Conservation (phyloP, 2,888 invertebrate species). For the Pheosia gnoma region DNA sequence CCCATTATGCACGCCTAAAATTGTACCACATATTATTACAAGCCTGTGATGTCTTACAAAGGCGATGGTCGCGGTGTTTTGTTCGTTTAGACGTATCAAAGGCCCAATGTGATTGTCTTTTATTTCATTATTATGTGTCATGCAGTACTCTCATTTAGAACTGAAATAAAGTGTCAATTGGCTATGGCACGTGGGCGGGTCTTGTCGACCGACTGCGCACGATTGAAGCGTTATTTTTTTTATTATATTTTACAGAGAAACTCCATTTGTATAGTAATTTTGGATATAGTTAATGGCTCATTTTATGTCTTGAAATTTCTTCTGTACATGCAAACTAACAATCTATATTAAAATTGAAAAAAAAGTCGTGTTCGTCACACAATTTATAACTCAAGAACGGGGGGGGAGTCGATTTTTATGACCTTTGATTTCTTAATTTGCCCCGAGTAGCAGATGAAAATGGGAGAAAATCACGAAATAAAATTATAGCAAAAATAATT, state of each 20-base stretch:
- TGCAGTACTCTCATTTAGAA: slow-evolving; percentile 26
- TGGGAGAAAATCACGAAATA: too few relatives aligned
- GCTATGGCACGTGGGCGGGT: slow-evolving; percentile 40
- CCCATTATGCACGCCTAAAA: slow-evolving; percentile 22
- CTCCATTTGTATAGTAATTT: slow-evolving; percentile 14
- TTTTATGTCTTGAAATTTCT: neutral
- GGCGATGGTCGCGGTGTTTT: slow-evolving; percentile 42
- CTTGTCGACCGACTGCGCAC: slow-evolving; percentile 16
- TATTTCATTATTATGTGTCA: slow-evolving; percentile 50
- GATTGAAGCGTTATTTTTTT: slow-evolving; percentile 23
- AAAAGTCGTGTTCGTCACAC: too few relatives aligned
- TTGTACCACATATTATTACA: slow-evolving; percentile 29
- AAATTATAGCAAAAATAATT: too few relatives aligned
- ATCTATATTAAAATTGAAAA: neutral
- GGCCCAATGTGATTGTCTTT: slow-evolving; percentile 36
- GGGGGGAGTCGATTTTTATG: too few relatives aligned
- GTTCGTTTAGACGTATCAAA: slow-evolving; percentile 54
- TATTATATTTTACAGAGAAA: slow-evolving; percentile 20
- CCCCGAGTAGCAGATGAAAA: too few relatives aligned
- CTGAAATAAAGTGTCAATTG: slow-evolving; percentile 42
- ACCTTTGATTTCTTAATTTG: too few relatives aligned
- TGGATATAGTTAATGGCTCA: slow-evolving; percentile 13
- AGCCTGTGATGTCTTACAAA: slow-evolving; percentile 26
- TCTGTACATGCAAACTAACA: neutral
- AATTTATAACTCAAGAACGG: too few relatives aligned